Base-by-base conservation (phyloP, 2,888 invertebrate species). In the Chydorus sphaericus region DNA sequence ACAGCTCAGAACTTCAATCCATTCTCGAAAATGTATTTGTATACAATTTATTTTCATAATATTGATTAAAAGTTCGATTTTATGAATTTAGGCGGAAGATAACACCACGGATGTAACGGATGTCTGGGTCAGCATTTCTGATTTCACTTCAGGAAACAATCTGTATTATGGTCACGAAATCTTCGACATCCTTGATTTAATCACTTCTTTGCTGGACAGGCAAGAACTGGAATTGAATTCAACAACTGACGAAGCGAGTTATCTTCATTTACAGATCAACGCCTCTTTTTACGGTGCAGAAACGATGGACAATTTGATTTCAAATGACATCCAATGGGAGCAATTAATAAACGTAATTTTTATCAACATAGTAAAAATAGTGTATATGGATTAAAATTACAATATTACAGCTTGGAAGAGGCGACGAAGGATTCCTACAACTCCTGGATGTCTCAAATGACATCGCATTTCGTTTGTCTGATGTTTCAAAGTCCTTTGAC, bases 101-200 rank as follows among this genome's bases (percentile, higher is more conserved):
- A 14, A 44, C n/a, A 28, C 23, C 10, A 44, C 20, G 23, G 44
- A 44, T 4, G 26, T 44, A 3, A 8, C 4, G 4, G 26, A 23
- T 20, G 44, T 23, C 14, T 44, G 44, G 44, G 44, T 26, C 4
- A 14, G 11, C 8, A 14, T 52, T 2, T 8, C 8, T 3, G 23
- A 36, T 36, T 31, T 33, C n/a, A 52, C 52, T 4, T 10, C 11
- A 31, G 20, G 20, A 31, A 23, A 48, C 11, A 29, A 33, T 23
- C 20, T 14, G 28, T 57, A 53, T 39, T 57, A 39, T 44, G 57
- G 57, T 11, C 57, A 57, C n/a, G 57, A 57, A 52, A 57, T 57
- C 18, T 14, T 39, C 20, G 26, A 30, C 7, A 57, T 57, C 26
- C 33, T 57, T 18, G 44, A 28, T 4, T 11, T 44, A 11, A 18